Percentiles rank a stretch among this genome's conserved stretches.
These are phyloP conservation scores for Eucidaris tribuloides DNA, from an alignment of 35 echinoderm and acorn worm genomes.

Conservation along the genomic window DNA sequence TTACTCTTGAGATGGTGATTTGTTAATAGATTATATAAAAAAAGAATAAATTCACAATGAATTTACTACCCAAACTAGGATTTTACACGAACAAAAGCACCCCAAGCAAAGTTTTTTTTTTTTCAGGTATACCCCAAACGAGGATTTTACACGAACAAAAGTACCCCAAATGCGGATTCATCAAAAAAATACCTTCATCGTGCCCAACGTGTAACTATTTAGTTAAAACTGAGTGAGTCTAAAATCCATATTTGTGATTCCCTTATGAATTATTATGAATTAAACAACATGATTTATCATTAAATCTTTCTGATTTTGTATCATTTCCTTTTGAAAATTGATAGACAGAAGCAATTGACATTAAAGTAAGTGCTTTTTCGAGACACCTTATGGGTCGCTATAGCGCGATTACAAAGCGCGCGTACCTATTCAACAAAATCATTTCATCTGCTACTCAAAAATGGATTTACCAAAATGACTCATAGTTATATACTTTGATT, in stretches of 20 bases:
- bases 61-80: neutral
- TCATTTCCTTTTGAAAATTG: no score
- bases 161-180: no score
- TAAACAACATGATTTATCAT: no score
- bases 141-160: no score
- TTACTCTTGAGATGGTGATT: neutral
- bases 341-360: no score
- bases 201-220: no score
- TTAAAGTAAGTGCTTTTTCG: no score
- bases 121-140: neutral
- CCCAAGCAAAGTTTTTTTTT: neutral
- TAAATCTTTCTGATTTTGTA: no score
- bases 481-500: neutral
- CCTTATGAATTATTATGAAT: no score
- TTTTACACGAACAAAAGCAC: neutral
- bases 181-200: no score
- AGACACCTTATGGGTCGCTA: neutral
- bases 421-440: neutral
- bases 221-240: no score
- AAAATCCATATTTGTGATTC: no score
- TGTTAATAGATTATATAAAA: neutral
- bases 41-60: neutral
- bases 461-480: neutral
- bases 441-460: neutral
- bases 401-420: neutral